Evolutionary conservation across 1,140 invertebrate species (phyloP).

Genomic region (Ganaspis sp.): DNA sequence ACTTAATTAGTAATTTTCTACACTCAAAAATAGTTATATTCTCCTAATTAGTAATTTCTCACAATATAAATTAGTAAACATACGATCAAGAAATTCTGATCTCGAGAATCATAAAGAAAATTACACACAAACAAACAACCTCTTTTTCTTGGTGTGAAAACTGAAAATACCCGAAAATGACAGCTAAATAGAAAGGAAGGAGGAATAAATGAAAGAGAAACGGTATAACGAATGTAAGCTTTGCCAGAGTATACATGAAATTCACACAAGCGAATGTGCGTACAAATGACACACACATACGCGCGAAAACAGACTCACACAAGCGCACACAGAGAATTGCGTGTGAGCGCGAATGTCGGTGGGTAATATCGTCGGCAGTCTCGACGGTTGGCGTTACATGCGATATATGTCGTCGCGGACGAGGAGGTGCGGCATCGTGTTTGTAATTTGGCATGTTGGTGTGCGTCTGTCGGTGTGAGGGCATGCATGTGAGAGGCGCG

Average conservation of each 20-base stretch:
- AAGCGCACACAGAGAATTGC: background rate
- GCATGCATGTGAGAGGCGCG: slow-evolving; percentile 20
- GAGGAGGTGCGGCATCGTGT: slow-evolving; percentile 14
- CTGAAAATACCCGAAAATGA: no score
- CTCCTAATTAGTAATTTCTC: no score
- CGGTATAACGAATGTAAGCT: background rate
- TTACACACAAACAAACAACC: no score
- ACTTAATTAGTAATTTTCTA: no score
- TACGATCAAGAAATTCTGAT: no score
- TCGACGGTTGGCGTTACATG: slow-evolving; percentile 19
- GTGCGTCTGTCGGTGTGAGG: background rate
- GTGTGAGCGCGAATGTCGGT: slow-evolving; percentile 5
- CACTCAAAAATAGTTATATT: no score
- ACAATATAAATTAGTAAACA: no score
- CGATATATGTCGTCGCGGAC: slow-evolving; percentile 29
- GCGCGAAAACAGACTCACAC: background rate
- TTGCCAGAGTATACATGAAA: slow-evolving; percentile 29
- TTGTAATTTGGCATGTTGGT: background rate
- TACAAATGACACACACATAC: slow-evolving; percentile 26
- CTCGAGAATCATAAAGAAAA: no score
- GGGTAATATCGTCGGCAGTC: slow-evolving; percentile 15
- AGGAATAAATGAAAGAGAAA: no score
- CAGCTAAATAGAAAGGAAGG: no score
- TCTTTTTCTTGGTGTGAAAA: no score
- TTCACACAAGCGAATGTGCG: slow-evolving; percentile 14